phyloP scores from a whole-genome alignment of 1,140 invertebrate species.

The Ptiloglossa arizonensis region DNA sequence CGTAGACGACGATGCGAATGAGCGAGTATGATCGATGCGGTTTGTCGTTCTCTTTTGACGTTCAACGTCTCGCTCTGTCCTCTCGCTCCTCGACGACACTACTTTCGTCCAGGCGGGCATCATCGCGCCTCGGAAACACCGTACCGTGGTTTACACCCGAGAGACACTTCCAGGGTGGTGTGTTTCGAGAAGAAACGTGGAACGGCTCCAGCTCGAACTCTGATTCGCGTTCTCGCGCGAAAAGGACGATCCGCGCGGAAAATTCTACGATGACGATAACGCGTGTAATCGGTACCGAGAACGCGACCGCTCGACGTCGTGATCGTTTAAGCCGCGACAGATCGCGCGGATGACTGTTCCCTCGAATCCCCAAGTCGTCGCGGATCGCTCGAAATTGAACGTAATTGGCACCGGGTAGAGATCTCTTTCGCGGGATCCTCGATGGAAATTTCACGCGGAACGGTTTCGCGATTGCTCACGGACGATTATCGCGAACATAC shows the following conservation, averaged over 20 bases:
- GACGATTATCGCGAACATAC: slow-evolving; percentile 7
- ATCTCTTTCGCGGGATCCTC: slow-evolving; percentile 24
- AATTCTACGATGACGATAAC: slow-evolving; percentile 27
- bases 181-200: too few species aligned
- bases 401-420: slow-evolving; percentile 8
- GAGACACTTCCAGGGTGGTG: too few species aligned
- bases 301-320: slow-evolving; percentile 24
- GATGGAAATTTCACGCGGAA: slow-evolving; percentile 3
- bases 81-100: slow-evolving; percentile 31
- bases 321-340: slow-evolving; percentile 35
- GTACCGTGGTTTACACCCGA: background rate
- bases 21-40: slow-evolving; percentile 73
- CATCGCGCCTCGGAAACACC: background rate
- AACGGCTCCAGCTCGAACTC: background rate
- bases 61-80: slow-evolving; percentile 53
- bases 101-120: background rate
- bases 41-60: slow-evolving; percentile 60
- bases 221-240: background rate
- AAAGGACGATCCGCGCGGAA: background rate
- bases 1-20: slow-evolving; percentile 59
- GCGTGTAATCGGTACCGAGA: background rate
- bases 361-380: background rate
- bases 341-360: slow-evolving; percentile 20
- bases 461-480: slow-evolving; percentile 6
- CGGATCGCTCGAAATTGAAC: background rate